These are phyloP conservation scores for Panagrolaimus sp. DNA, from an alignment of 1,140 invertebrate species.

Conservation along the genomic window DNA sequence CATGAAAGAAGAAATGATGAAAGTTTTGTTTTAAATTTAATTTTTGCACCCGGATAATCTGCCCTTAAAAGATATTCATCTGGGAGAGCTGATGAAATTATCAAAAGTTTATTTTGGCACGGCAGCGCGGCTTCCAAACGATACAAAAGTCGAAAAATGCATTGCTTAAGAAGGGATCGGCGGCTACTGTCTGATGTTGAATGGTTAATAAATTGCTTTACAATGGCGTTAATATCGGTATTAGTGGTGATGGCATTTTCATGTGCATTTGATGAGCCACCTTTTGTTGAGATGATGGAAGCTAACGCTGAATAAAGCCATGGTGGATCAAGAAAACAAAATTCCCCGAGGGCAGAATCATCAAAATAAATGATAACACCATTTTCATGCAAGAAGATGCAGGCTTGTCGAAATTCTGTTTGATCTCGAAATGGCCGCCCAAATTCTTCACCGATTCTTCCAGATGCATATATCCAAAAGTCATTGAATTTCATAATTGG, in stretches of 20 bases:
- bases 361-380: slow-evolving; percentile 96
- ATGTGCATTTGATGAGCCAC: slow-evolving; percentile 14
- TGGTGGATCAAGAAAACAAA: slow-evolving; percentile 91
- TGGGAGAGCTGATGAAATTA: slow-evolving; percentile 85
- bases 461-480: slow-evolving; percentile 68
- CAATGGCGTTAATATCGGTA: slow-evolving; percentile 15
- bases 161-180: slow-evolving; percentile 65
- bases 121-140: slow-evolving; percentile 96
- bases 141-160: slow-evolving; percentile 80
- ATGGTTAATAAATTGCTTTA: slow-evolving; percentile 10
- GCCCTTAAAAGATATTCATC: slow-evolving; percentile 68
- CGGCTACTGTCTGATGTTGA: neutral
- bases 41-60: slow-evolving; percentile 59
- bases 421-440: slow-evolving; percentile 70
- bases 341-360: slow-evolving; percentile 85
- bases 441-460: slow-evolving; percentile 67
- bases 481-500: slow-evolving; percentile 81
- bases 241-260: slow-evolving; percentile 23
- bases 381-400: slow-evolving; percentile 92
- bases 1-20: neutral
- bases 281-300: slow-evolving; percentile 9
- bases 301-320: slow-evolving; percentile 92
- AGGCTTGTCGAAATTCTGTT: slow-evolving; percentile 85
- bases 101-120: slow-evolving; percentile 82
- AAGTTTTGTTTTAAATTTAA: slow-evolving; percentile 37